These are phyloP conservation scores for Ctenochaetus hawaiiensis DNA, from an alignment of 2,797 vertebrate species.

Conservation along the genomic window DNA sequence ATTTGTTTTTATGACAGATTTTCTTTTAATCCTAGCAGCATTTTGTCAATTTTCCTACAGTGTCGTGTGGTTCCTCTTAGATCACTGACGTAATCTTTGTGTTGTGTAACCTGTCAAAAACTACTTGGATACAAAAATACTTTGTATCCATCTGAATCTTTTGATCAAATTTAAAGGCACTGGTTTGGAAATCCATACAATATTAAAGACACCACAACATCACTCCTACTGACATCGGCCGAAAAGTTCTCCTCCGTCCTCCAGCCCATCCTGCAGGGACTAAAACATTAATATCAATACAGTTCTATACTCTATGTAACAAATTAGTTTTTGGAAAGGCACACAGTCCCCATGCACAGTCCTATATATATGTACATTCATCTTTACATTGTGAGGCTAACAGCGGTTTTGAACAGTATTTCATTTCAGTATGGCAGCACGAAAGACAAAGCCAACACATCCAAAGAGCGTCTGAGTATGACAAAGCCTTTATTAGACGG, in stretches of 20 bases:
- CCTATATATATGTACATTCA: background rate
- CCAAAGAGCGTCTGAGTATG: constrained; percentile 36
- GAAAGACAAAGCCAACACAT: constrained; percentile 32
- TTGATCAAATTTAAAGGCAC: constrained; percentile 10
- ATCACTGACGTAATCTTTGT: background rate
- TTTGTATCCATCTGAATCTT: background rate
- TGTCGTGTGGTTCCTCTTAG: constrained; percentile 1
- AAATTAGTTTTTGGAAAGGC: background rate
- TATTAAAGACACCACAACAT: constrained; percentile 18
- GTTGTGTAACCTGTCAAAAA: background rate
- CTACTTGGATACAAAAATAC: background rate
- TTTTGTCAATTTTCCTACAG: background rate
- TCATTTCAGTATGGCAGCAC: constrained; percentile 4
- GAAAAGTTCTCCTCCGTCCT: too few species aligned
- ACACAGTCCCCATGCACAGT: background rate
- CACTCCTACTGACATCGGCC: background rate
- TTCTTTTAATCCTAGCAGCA: background rate
- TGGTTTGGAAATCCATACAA: constrained; percentile 12
- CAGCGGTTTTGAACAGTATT: constrained; percentile 25
- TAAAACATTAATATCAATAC: too few species aligned
- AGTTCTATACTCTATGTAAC: too few species aligned
- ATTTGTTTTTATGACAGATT: background rate
- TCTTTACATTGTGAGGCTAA: constrained; percentile 8
- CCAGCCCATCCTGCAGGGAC: too few species aligned
- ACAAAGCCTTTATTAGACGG: constrained; percentile 33